Conservation (phyloP, 2,113 vertebrate genomes). For the Pholis gunnellus region DNA sequence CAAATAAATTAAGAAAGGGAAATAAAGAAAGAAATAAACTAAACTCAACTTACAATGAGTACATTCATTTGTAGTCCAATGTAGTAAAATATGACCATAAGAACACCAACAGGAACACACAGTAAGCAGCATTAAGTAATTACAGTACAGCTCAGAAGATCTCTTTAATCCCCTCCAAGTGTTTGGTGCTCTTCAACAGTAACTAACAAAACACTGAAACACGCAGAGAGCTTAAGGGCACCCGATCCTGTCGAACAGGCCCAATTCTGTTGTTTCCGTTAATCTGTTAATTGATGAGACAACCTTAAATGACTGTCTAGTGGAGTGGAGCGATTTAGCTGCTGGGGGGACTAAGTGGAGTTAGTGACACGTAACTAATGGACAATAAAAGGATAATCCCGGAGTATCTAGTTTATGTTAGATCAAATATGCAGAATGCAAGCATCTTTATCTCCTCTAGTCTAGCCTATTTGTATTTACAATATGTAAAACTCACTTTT, state of each 20-base stretch:
- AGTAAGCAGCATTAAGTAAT: slow-evolving; percentile 44
- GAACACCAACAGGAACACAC: neutral
- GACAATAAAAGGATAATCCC: slow-evolving; percentile 37
- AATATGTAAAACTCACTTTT: neutral
- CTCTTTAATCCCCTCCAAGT: slow-evolving; percentile 57
- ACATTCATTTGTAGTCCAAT: no score
- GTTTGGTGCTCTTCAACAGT: slow-evolving; percentile 49
- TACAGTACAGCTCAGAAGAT: slow-evolving; percentile 47
- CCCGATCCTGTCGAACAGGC: slow-evolving; percentile 12
- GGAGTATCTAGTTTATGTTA: neutral
- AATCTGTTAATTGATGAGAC: slow-evolving; percentile 77
- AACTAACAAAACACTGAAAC: slow-evolving; percentile 37
- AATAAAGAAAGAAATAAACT: no score
- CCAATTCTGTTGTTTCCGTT: slow-evolving; percentile 50
- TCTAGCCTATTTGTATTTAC: neutral
- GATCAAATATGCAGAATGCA: neutral
- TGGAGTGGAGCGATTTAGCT: slow-evolving; percentile 17
- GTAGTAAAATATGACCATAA: neutral
- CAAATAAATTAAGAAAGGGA: no score
- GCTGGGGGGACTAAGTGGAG: neutral
- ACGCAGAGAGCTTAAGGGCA: slow-evolving; percentile 43
- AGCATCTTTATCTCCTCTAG: neutral
- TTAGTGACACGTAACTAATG: slow-evolving; percentile 7
- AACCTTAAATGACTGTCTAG: slow-evolving; percentile 78
- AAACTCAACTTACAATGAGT: no score